These are phyloP conservation scores for Tuberolachnus salignus DNA, from an alignment of 2,888 invertebrate genomes.

Conservation along the genomic window DNA sequence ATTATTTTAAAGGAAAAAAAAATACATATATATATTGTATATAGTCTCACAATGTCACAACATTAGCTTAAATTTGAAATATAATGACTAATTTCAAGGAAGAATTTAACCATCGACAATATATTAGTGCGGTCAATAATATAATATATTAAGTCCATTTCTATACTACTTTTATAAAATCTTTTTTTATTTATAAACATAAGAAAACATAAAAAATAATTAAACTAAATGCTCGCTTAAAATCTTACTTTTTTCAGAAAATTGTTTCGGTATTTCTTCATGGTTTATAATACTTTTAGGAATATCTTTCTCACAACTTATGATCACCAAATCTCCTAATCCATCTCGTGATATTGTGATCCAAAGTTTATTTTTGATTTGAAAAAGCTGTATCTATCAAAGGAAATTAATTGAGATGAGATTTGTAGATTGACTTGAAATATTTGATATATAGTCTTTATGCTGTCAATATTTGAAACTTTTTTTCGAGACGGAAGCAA, in stretches of 20 bases:
- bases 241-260: background rate
- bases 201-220: background rate
- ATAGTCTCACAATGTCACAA: too few species aligned
- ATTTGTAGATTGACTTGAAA: background rate
- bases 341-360: background rate
- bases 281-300: background rate
- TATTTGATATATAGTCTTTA: background rate
- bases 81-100: too few species aligned
- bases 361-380: background rate
- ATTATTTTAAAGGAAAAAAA: too few species aligned
- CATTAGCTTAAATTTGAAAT: too few species aligned
- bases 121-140: too few species aligned
- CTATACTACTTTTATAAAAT: background rate
- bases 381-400: background rate
- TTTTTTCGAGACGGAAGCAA: background rate
- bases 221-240: slow-evolving; percentile 1
- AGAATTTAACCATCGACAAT: too few species aligned
- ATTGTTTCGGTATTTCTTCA: background rate
- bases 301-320: background rate
- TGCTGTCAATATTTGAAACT: background rate
- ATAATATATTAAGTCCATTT: too few species aligned
- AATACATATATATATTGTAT: too few species aligned
- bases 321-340: background rate
- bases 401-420: background rate
- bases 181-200: background rate